Percentiles rank a stretch among this genome's conserved stretches.
phyloP scores from a whole-genome alignment of 2,797 vertebrate genomes.

The Schizopygopsis pylzovi region DNA sequence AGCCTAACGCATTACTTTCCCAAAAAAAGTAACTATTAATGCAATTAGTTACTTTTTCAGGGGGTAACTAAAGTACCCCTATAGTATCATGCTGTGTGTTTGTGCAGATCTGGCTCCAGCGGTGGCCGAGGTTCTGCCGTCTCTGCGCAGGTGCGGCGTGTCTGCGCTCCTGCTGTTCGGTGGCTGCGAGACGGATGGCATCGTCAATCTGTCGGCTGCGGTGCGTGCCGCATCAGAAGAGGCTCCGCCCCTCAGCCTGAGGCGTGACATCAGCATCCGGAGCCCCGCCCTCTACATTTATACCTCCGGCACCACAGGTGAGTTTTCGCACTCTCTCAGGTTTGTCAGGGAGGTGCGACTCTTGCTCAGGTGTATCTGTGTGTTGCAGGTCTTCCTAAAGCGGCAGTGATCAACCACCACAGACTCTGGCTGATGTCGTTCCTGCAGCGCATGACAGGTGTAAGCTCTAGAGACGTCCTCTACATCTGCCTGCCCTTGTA shows the following conservation, averaged over 20 bases:
- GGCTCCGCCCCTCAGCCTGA: slow-evolving; percentile 76
- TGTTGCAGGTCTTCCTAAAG: slow-evolving; percentile 87
- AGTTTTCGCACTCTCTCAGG: neutral
- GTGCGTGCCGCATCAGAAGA: slow-evolving; percentile 79
- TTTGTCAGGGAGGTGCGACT: no score
- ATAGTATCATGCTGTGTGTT: neutral
- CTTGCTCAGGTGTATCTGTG: slow-evolving; percentile 5
- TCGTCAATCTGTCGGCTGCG: slow-evolving; percentile 79
- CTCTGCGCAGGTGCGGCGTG: slow-evolving; percentile 75
- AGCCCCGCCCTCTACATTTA: slow-evolving; percentile 86
- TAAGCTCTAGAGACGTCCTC: slow-evolving; percentile 78
- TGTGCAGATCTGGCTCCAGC: slow-evolving; percentile 77
- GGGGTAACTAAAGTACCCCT: neutral
- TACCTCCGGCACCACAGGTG: slow-evolving; percentile 95
- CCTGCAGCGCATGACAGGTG: slow-evolving; percentile 49
- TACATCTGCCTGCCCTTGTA: slow-evolving; percentile 86
- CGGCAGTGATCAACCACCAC: slow-evolving; percentile 80
- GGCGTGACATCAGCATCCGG: slow-evolving; percentile 72
- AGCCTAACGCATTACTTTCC: no score
- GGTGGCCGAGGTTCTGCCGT: slow-evolving; percentile 83
- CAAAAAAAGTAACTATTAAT: no score
- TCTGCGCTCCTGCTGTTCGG: slow-evolving; percentile 78
- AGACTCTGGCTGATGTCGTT: slow-evolving; percentile 68
- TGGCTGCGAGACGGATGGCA: slow-evolving; percentile 72
- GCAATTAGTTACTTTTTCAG: no score